These are phyloP conservation scores for Caenorhabditis sp. DNA, from an alignment of 2,888 invertebrate genomes.

Conservation along the genomic window DNA sequence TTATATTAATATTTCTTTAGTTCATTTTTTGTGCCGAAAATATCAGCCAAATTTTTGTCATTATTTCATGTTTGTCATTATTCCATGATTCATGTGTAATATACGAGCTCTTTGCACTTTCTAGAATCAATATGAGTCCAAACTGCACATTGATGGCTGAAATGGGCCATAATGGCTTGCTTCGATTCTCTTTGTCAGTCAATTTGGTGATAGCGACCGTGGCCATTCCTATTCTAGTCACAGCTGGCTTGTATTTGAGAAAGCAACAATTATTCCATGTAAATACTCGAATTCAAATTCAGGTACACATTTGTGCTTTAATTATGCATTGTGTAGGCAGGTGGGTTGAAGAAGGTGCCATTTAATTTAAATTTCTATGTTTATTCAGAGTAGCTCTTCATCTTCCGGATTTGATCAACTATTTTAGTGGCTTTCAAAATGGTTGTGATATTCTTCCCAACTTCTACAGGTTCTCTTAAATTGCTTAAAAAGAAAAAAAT, in stretches of 20 bases:
- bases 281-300: constrained; percentile 27
- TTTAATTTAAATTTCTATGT: neutral
- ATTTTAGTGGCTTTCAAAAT: constrained; percentile 9
- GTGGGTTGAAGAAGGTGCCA: too few relatives aligned
- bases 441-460: constrained; percentile 29
- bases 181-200: constrained; percentile 16
- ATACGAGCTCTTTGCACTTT: neutral
- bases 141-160: constrained; percentile 27
- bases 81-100: too few relatives aligned
- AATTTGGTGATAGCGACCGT: constrained; percentile 19
- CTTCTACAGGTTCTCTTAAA: constrained; percentile 11
- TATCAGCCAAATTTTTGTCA: too few relatives aligned
- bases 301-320: constrained; percentile 27
- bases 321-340: constrained; percentile 24
- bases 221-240: constrained; percentile 14
- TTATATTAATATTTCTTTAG: too few relatives aligned
- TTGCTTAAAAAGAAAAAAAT: too few relatives aligned
- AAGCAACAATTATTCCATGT: constrained; percentile 23
- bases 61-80: too few relatives aligned
- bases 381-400: constrained; percentile 28
- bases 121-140: neutral
- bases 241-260: constrained; percentile 16
- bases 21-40: too few relatives aligned
- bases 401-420: constrained; percentile 23
- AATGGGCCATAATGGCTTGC: constrained; percentile 15